Base-by-base conservation (phyloP, 1,140 invertebrate species). In the Pectinophora gossypiella region DNA sequence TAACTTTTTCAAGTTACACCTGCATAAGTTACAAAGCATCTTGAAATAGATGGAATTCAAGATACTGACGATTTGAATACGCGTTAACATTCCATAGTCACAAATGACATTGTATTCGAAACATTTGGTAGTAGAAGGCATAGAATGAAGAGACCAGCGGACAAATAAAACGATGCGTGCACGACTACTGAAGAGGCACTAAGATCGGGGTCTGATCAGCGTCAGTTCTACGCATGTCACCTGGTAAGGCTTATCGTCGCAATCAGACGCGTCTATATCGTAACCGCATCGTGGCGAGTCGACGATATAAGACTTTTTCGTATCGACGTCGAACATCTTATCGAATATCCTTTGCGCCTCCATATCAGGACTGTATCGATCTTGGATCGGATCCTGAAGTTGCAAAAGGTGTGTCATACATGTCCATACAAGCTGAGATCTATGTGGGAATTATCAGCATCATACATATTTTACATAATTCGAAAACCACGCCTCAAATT, bases 281-380 rank as follows among this genome's bases (percentile, higher is more conserved):
- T 83, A 87, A 71, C 68, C 76, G 76, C 76, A 82, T 63, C 77
- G 79, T 58, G 84, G 76, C 58, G 81, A 77, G 73, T 79, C 75
- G 56, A 72, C 69, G 61, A 82, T 71, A 72, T 76, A 87, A 53
- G 76, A 81, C 61, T 74, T 85, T 85, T 85, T 87, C 61, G 78
- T 68, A 60, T 85, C 84, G 53, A 83, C 76, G 73, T 85, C 82
- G 75, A 87, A 87, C 82, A 87, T 87, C 82, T 87, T 87, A 85
- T 87, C 85, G 78, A 87, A 87, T 56, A 87, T 85, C 77, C 81
- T 74, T 78, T 87, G 82, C 64, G 82, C 81, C 70, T 85, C 82
- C 76, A 84, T 78, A 78, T 87, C 84, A 64, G 82, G 84, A 80
- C 79, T 87, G 85, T 85, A 87, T 74, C 84, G 77, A 85, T 84